phyloP scores from a whole-genome alignment of 2,797 vertebrate species.

The Syngnathus rostellatus region DNA sequence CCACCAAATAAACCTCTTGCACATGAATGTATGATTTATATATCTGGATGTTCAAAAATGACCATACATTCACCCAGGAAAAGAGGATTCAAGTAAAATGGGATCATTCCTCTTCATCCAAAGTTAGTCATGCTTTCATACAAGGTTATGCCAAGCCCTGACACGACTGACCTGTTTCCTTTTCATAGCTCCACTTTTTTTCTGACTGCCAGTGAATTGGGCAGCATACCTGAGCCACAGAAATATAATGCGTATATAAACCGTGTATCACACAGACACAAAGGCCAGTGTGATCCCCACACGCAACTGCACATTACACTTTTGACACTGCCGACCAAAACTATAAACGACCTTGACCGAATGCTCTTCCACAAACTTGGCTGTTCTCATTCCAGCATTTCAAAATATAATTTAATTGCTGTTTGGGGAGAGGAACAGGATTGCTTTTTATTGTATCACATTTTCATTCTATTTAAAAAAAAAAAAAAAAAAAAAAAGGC shows the following conservation, averaged over 20 bases:
- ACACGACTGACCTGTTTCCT: conserved; percentile 13
- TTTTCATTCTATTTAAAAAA: background rate
- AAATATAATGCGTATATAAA: background rate
- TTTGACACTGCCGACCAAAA: conserved; percentile 32
- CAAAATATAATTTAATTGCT: background rate
- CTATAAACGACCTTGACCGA: conserved; percentile 39
- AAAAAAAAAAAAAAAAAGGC: background rate
- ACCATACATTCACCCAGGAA: background rate
- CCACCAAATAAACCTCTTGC: background rate
- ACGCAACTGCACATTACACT: conserved; percentile 36
- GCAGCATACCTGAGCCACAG: conserved; percentile 18
- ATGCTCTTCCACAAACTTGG: conserved; percentile 15
- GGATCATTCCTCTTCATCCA: background rate
- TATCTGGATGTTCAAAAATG: background rate
- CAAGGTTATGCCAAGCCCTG: background rate
- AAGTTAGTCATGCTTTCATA: conserved; percentile 17
- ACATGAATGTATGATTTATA: background rate
- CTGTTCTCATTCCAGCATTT: conserved; percentile 3
- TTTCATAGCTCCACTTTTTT: conserved; percentile 12
- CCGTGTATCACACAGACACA: conserved; percentile 15
- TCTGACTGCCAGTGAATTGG: conserved; percentile 20
- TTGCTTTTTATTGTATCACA: background rate
- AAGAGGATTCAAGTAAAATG: background rate
- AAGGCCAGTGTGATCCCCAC: conserved; percentile 24
- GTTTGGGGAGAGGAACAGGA: background rate